Evolutionary conservation across 2,888 invertebrate species (phyloP).

Genomic region (Caenorhabditis panamensis): DNA sequence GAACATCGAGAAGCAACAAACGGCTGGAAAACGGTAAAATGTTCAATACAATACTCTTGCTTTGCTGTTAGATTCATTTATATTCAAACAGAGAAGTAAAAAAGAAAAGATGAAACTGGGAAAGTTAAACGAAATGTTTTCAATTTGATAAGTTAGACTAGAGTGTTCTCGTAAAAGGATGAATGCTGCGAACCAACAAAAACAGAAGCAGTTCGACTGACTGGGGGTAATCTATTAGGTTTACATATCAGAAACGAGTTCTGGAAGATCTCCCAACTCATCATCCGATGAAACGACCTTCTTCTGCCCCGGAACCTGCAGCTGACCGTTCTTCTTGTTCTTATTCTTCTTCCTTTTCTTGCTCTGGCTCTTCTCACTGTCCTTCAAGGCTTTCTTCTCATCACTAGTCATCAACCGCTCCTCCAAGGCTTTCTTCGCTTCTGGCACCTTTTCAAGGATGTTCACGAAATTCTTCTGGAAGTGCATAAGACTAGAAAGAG

Average conservation of each 20-base stretch:
- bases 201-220: conserved; percentile 4
- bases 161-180: neutral
- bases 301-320: neutral
- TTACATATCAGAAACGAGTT: conserved; percentile 55
- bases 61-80: conserved; percentile 6
- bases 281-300: conserved; percentile 19
- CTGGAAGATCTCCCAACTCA: conserved; percentile 57
- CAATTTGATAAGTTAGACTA: conserved; percentile 10
- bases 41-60: neutral
- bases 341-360: conserved; percentile 48
- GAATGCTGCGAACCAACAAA: neutral
- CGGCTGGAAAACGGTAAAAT: neutral
- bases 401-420: conserved; percentile 47
- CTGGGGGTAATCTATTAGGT: too few species aligned
- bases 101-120: neutral
- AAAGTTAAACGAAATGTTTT: conserved; percentile 9
- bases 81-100: conserved; percentile 21
- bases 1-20: too few species aligned
- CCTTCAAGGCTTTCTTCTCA: conserved; percentile 46
- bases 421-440: conserved; percentile 49
- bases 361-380: conserved; percentile 36
- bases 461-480: conserved; percentile 54
- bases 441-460: conserved; percentile 49
- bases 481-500: conserved; percentile 33
- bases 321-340: conserved; percentile 17